Evolutionary conservation across 1,140 invertebrate species (phyloP), one percentile per base, ranked within the genome.

Genomic region (Sycophila sp.): DNA sequence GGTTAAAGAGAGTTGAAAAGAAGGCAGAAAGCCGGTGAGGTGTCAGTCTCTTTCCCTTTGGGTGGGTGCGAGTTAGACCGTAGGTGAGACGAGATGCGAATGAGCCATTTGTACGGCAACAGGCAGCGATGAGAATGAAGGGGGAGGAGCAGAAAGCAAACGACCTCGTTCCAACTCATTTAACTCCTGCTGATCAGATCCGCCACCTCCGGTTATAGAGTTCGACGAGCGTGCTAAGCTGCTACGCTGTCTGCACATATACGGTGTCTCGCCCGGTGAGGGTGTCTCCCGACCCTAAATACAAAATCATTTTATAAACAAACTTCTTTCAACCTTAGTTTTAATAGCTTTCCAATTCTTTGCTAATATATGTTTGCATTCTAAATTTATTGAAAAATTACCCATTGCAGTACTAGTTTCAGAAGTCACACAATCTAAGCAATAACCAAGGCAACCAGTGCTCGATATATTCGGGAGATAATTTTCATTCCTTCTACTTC

Each of bases 251-350:
- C 93, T 87, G 78, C 92, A 94, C 81, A 94, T 80, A 76, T 93
- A 94, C 13, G 93, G 93, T 6, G 93, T 93, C 74, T 92, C 91
- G 22, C 89, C 89, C 22, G 93, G 92, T 13, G 92, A 93, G 56
- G 91, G 92, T 66, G 91, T 92, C 78, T 91, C 91, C 77, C 89
- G 88, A 76, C 91, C 91, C 91, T 93, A 81, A 62, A 80, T 59
- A 28, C 51, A 58, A 24, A 38, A 65, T 19, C 49, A 30, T 58
- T 65, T 72, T 51, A 10, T 8, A 13, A 13, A 34, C 30, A 40
- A n/a, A n/a, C n/a, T n/a, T n/a, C n/a, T n/a, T n/a, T n/a, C n/a
- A n/a, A n/a, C n/a, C n/a, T n/a, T n/a, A n/a, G n/a, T n/a, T n/a
- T n/a, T n/a, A n/a, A n/a, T n/a, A n/a, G n/a, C n/a, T n/a, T n/a